Base-by-base conservation (phyloP, 2,113 vertebrate genomes). In the Philantomba maxwellii region DNA sequence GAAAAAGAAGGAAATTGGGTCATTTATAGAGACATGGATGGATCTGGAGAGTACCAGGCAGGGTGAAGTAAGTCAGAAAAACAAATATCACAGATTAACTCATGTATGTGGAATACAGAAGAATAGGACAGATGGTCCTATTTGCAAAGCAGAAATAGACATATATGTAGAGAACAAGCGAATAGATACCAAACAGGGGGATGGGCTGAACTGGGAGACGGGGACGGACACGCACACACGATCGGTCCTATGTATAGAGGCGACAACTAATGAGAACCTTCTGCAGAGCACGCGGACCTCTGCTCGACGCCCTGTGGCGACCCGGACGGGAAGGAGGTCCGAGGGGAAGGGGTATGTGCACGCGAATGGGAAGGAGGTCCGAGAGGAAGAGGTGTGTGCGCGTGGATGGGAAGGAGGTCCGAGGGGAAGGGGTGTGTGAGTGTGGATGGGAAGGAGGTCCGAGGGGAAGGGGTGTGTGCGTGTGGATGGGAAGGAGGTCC, bases 211-310 rank as follows among this genome's bases (percentile, higher is more conserved):
- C n/a, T 33, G 62, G 62, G 58, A 17, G 33, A 2, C 3, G 3
- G 33, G n/a, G 33, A 19, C 33, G 0, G 0, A 10, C 16, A 0
- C 16, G 2, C 33, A 36, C 16, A 2, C 64, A 10, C 16, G 5
- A 19, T 10, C 16, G 7, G 64, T 2, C 64, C 64, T 1, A 2
- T 0, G 8, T 5, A 17, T 19, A 2, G 19, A n/a, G 33, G 33
- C n/a, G 33, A 66, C 17, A 19, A 1, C 33, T 10, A 10, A 36
- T 5, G 64, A 10, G 17, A 10, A 10, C 33, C 15, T 64, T 33
- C 30, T n/a, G n/a, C 64, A 36, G 64, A 10, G 64, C 64, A 21
- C 17, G 0, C 17, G 64, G 33, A 36, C 33, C 9, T 19, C 64
- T 21, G 9, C 64, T 19, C 33, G 19, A 5, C 2, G 1, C 33